These are phyloP conservation scores for Ophthalmolycus amberensis DNA, from an alignment of 2,113 vertebrate genomes.

Conservation along the genomic window DNA sequence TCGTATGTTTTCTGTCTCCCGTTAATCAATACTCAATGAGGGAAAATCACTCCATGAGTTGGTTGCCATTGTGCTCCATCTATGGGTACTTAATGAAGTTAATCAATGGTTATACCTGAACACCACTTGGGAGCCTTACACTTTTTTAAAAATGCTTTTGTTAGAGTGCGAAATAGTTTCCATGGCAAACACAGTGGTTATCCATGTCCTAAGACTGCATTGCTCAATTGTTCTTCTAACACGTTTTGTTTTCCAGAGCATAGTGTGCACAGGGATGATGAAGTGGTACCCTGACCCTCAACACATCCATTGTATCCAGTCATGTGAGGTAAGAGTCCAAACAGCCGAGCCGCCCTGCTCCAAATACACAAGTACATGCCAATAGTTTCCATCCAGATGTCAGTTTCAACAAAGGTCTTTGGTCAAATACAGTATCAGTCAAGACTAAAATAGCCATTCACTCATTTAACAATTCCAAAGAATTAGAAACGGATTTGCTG, in stretches of 20 bases:
- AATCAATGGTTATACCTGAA: not conserved
- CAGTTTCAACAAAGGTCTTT: constrained; percentile 1
- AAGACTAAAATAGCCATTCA: too few relatives aligned
- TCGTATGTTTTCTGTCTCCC: not conserved
- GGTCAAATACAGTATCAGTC: too few relatives aligned
- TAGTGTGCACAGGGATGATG: constrained; percentile 92
- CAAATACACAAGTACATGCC: constrained; percentile 7
- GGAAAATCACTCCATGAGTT: not conserved
- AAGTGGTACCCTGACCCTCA: constrained; percentile 91
- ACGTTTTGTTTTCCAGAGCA: constrained; percentile 81
- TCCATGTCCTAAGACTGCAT: constrained; percentile 18
- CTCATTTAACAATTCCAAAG: not conserved
- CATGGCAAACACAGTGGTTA: constrained; percentile 8
- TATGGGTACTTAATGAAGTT: not conserved
- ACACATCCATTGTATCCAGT: constrained; percentile 91
- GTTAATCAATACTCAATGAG: not conserved
- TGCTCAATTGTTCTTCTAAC: constrained; percentile 26
- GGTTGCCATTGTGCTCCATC: not conserved
- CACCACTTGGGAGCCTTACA: not conserved
- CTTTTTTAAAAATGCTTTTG: not conserved
- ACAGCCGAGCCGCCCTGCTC: constrained; percentile 12
- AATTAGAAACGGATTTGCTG: constrained; percentile 5
- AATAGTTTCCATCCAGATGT: constrained; percentile 26
- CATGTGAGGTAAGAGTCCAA: constrained; percentile 90
- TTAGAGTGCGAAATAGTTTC: not conserved